Evolutionary conservation across 2,797 vertebrate genomes (phyloP).

Genomic region (Meda fulgida): DNA sequence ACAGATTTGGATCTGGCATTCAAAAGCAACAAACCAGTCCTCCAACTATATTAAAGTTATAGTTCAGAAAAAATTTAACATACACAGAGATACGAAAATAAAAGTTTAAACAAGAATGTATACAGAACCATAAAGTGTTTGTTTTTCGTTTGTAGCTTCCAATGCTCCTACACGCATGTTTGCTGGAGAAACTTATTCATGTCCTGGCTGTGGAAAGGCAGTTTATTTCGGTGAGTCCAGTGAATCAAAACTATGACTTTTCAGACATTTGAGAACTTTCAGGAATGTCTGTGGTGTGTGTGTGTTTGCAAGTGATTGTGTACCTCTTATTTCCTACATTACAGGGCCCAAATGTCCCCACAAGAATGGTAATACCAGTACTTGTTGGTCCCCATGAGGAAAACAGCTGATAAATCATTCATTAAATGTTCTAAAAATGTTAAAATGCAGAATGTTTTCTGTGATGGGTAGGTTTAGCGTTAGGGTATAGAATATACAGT

Average conservation of each 20-base stretch:
- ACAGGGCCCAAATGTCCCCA: background rate
- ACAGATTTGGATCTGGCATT: background rate
- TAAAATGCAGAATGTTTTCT: background rate
- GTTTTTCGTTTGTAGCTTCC: conserved; percentile 45
- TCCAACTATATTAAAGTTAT: background rate
- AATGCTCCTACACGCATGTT: conserved; percentile 64
- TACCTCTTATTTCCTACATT: background rate
- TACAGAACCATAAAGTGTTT: background rate
- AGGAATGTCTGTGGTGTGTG: conserved; percentile 41
- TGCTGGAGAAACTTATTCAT: conserved; percentile 74
- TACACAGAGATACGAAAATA: background rate
- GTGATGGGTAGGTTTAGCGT: background rate
- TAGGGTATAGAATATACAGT: no score
- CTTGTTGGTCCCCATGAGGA: background rate
- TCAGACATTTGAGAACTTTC: conserved; percentile 22
- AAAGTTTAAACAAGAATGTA: no score
- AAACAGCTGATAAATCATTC: background rate
- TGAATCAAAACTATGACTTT: conserved; percentile 26
- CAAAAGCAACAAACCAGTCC: background rate
- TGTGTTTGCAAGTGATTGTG: background rate
- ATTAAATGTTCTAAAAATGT: background rate
- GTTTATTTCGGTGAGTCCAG: conserved; percentile 77
- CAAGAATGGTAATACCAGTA: background rate
- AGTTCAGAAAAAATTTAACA: background rate
- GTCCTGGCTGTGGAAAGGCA: conserved; percentile 73